Conservation (phyloP, 2,888 invertebrate species). For the Drosophila nr. perissopoda region DNA sequence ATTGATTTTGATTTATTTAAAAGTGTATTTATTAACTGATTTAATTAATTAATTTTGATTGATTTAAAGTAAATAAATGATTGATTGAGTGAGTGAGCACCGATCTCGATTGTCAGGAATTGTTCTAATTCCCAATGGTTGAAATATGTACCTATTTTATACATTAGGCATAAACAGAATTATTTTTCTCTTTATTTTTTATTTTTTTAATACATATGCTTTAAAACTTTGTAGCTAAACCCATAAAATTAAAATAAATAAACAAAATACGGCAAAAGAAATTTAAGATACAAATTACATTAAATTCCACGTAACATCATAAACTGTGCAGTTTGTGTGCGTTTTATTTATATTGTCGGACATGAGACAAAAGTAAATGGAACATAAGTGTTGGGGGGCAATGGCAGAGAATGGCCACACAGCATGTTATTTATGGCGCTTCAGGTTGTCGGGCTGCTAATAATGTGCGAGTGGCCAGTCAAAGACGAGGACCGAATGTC, state of each 20-base stretch:
- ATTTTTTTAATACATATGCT: not conserved
- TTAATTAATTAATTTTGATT: not conserved
- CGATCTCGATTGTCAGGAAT: not conserved
- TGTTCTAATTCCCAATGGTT: not conserved
- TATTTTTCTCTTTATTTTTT: not conserved
- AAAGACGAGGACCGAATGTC: conserved; percentile 31
- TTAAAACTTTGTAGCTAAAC: not conserved
- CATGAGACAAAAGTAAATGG: conserved; percentile 49
- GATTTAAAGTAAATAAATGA: not conserved
- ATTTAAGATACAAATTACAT: conserved; percentile 47
- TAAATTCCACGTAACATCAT: conserved; percentile 51
- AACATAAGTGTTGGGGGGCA: conserved; percentile 32
- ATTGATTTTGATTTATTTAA: not conserved
- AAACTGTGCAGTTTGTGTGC: conserved; percentile 24
- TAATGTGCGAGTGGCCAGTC: conserved; percentile 65
- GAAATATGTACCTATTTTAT: not conserved
- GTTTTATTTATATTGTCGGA: conserved; percentile 34
- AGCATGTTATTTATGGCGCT: conserved; percentile 73
- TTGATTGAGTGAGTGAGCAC: not conserved
- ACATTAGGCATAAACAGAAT: not conserved
- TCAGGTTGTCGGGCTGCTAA: conserved; percentile 74
- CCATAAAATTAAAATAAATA: conserved; percentile 22
- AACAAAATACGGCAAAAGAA: conserved; percentile 11
- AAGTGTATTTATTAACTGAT: not conserved
- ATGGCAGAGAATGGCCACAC: conserved; percentile 45